Conservation (phyloP, 2,113 vertebrate species). For the Odontesthes bonariensis region DNA sequence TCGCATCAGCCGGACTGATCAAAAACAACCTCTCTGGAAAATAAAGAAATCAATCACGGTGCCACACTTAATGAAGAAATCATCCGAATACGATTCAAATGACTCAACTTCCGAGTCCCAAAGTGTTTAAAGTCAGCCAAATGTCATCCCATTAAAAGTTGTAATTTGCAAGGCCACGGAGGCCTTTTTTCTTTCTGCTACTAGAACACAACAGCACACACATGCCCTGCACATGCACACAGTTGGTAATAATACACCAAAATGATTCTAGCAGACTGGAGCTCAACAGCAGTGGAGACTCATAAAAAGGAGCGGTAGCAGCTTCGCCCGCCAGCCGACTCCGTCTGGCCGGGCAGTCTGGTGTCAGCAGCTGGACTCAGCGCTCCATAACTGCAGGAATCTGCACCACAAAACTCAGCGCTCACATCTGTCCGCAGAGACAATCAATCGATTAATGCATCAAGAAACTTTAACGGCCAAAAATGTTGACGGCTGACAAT, state of each 20-base stretch:
- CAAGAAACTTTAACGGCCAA: too few species aligned
- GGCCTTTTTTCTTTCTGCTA: conserved; percentile 32
- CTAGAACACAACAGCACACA: conserved; percentile 40
- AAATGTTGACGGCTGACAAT: too few species aligned
- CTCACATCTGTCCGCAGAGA: background rate
- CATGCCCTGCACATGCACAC: conserved; percentile 31
- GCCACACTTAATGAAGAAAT: conserved; percentile 19
- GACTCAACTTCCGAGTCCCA: conserved; percentile 40
- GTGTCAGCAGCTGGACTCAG: conserved; percentile 48
- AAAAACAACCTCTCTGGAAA: conserved; percentile 5
- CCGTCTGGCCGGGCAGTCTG: conserved; percentile 53
- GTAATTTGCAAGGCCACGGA: conserved; percentile 33
- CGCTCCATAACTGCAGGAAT: conserved; percentile 8
- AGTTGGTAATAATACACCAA: conserved; percentile 37
- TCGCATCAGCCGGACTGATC: conserved; percentile 2
- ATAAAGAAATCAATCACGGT: conserved; percentile 36
- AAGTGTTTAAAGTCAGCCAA: conserved; percentile 42
- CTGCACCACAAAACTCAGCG: background rate
- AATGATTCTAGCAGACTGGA: conserved; percentile 51
- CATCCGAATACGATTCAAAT: conserved; percentile 2
- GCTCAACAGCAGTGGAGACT: conserved; percentile 46
- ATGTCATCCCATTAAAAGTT: conserved; percentile 41
- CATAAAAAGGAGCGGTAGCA: conserved; percentile 62
- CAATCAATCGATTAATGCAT: too few species aligned
- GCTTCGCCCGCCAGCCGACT: conserved; percentile 36